Evolutionary conservation across 2,797 vertebrate species (phyloP).

Genomic region (Tenualosa thibaudeaui): DNA sequence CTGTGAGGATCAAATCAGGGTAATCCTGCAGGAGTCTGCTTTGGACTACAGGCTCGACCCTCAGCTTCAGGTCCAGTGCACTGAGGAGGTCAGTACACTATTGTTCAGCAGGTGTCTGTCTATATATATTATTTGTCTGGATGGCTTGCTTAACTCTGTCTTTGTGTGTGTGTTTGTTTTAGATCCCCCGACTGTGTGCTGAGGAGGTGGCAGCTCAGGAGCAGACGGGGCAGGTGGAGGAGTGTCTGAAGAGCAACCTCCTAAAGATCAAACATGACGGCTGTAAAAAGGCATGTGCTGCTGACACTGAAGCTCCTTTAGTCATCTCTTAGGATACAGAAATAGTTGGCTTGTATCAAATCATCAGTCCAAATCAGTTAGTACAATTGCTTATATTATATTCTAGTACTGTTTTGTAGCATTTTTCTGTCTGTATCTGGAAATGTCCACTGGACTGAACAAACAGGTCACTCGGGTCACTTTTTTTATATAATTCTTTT

Average conservation of each 20-base stretch:
- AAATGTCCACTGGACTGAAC: not conserved
- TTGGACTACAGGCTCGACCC: conserved; percentile 96
- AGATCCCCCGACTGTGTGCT: conserved; percentile 79
- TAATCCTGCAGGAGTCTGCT: conserved; percentile 95
- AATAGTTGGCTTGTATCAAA: not conserved
- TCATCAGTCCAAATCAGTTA: not conserved
- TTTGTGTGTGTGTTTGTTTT: not conserved
- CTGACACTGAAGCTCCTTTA: not conserved
- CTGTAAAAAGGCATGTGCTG: conserved; percentile 62
- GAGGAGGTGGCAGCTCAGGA: conserved; percentile 88
- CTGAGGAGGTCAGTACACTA: conserved; percentile 80
- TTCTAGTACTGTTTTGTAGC: not conserved
- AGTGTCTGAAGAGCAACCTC: conserved; percentile 87
- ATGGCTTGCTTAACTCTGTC: not conserved
- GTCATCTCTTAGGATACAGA: not conserved
- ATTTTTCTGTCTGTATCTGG: not conserved
- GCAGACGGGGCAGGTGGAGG: conserved; percentile 86
- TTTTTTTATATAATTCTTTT: not conserved
- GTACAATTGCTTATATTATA: not conserved
- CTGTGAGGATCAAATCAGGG: conserved; percentile 93
- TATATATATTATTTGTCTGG: not conserved
- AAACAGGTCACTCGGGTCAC: not conserved
- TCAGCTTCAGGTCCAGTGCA: conserved; percentile 94
- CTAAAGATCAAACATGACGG: conserved; percentile 82
- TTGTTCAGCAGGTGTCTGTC: not conserved